Evolutionary conservation across 2,888 invertebrate species (phyloP).

Genomic region (Amiota mariae): DNA sequence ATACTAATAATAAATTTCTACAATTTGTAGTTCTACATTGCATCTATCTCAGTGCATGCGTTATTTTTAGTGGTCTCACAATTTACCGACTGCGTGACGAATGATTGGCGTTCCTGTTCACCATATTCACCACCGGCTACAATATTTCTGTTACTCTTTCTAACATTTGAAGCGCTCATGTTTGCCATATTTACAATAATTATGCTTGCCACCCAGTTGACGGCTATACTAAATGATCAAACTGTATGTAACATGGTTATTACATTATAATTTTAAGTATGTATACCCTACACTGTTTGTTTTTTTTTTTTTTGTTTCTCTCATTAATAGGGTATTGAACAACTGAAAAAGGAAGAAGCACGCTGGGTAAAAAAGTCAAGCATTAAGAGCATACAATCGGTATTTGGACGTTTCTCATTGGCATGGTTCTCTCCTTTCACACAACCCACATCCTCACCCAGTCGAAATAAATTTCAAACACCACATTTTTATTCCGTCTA

Average conservation of each 20-base stretch:
- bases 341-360: slow-evolving; percentile 95
- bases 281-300: neutral
- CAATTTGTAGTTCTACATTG: slow-evolving; percentile 92
- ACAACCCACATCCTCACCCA: slow-evolving; percentile 78
- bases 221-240: slow-evolving; percentile 98
- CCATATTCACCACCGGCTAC: slow-evolving; percentile 96
- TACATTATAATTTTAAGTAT: neutral
- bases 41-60: slow-evolving; percentile 95
- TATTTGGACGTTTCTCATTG: slow-evolving; percentile 96
- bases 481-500: slow-evolving; percentile 88
- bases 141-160: slow-evolving; percentile 90
- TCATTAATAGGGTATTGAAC: slow-evolving; percentile 89
- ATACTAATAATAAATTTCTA: neutral
- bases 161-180: slow-evolving; percentile 94
- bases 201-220: slow-evolving; percentile 96
- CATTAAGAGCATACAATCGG: slow-evolving; percentile 96
- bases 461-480: slow-evolving; percentile 83
- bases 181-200: slow-evolving; percentile 98
- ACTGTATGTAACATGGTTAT: slow-evolving; percentile 79
- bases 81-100: slow-evolving; percentile 92
- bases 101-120: slow-evolving; percentile 96
- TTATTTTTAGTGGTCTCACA: slow-evolving; percentile 93
- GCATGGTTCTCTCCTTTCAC: slow-evolving; percentile 89
- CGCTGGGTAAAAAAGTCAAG: slow-evolving; percentile 93
- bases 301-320: too few species aligned